Base-by-base conservation (phyloP, 2,888 invertebrate genomes). In the Suillia variegata region DNA sequence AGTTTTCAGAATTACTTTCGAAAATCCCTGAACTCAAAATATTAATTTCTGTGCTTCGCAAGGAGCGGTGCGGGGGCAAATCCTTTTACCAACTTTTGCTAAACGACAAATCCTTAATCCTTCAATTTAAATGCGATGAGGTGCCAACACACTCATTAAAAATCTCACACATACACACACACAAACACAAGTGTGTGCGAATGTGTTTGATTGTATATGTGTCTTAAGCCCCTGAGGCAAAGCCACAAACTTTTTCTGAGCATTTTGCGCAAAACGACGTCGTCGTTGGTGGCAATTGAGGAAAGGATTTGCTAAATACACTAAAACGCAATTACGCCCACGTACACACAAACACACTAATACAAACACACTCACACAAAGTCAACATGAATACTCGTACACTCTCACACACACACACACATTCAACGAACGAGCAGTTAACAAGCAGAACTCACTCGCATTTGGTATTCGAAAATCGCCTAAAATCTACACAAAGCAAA, bases 221-320 rank as follows among this genome's bases (percentile, higher is more conserved):
- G 26, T 5, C 26, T 26, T 26, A 26, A 26, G 26, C 26, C 26
- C 26, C 10, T 6, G 26, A 5, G 26, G 5, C 5, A 26, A 13
- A 38, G 38, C 38, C 38, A 38, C 38, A 38, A 10, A 18, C 34
- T n/a, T n/a, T n/a, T n/a, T n/a, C n/a, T n/a, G n/a, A n/a, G n/a
- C n/a, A n/a, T n/a, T n/a, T n/a, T n/a, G n/a, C n/a, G n/a, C n/a
- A n/a, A n/a, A n/a, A n/a, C n/a, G n/a, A n/a, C n/a, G n/a, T n/a
- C n/a, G n/a, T n/a, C n/a, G n/a, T n/a, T n/a, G 45, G 21, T 51
- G 18, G 56, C 21, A 51, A 49, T 53, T 47, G 26, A 50, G 54
- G 20, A 52, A 47, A 20, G 50, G 54, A 61, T 61, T 61, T 56
- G 57, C 57, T 61, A 57, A 61, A 61, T 57, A 47, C 51, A 34